Base-by-base conservation (phyloP, 2,113 vertebrate species). In the Fulmarus glacialis region DNA sequence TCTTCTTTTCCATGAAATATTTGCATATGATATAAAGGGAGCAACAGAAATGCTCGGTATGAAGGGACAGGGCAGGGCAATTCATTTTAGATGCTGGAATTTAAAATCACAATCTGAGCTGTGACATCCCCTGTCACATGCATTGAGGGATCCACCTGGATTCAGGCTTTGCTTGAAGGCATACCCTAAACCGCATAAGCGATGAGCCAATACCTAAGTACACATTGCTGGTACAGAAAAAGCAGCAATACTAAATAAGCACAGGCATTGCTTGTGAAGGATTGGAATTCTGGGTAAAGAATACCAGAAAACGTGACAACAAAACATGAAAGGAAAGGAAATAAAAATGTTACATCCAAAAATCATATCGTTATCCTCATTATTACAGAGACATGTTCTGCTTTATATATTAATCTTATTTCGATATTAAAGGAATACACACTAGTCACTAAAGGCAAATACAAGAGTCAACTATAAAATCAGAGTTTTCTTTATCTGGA, bases 351-450 rank as follows among this genome's bases (percentile, higher is more conserved):
- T 89, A 42, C 53, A 29, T 55, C 58, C 47, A 17, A 8, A 92
- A 82, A 50, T 50, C 32, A 1, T 30, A 88, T 59, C 38, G 6
- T 32, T 32, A 15, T 45, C 32, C 43, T 87, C 34, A 6, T 78
- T 53, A 62, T 70, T 71, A 32, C 21, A 27, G 60, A 38, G 64
- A 74, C n/a, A 85, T 40, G 50, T 38, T 71, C 79, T 64, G 77
- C 71, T 80, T 77, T 68, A 67, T 22, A 48, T 16, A 36, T n/a
- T 47, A 88, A 78, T 60, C 55, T 79, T 87, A 68, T 66, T 93
- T 87, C 34, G 71, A 60, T 93, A 80, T 64, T 95, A 75, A 96
- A 93, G 56, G 56, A 71, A 75, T 12, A 87, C 43, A 70, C 62
- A 71, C 38, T 66, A 40, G 89, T 75, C 60, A 48, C 85, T 66